Base-by-base conservation (phyloP, 2,113 vertebrate genomes). In the Perognathus longimembris region DNA sequence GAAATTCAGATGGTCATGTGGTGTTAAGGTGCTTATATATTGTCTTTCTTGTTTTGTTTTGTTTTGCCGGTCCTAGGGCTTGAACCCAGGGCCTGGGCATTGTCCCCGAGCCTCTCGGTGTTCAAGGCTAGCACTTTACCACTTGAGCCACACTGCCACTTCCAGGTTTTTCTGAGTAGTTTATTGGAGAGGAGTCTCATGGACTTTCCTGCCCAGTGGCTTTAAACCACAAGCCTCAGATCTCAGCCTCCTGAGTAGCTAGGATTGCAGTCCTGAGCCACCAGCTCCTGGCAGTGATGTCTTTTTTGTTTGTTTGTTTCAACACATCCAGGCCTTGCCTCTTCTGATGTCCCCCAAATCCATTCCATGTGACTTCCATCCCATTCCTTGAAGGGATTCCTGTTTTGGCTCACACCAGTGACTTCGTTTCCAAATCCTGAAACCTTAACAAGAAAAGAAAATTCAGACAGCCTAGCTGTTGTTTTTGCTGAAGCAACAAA, bases 401-500 rank as follows among this genome's bases (percentile, higher is more conserved):
- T 78, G 28, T 91, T 71, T 85, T 30, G n/a, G 69, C 40, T 91
- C 28, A 10, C 8, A 61, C 32, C 22, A 20, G 78, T n/a, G 17
- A 77, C 38, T 88, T 88, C 86, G 34, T 79, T 83, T 34, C 32
- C 40, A 50, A 63, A 71, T 8, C 18, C 22, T 69, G 7, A 32
- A 85, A 9, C 24, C 26, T 86, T 69, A 78, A 73, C 12, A 69
- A 82, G 64, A 57, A 87, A 73, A 59, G 45, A 30, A 64, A 66
- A 30, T 30, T 21, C 50, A 26, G 20, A 79, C 59, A 57, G 26
- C 54, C 9, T 20, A 24, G 0, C 75, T 32, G 24, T 74, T 89
- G 91, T 50, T 77, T 73, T 92, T 93, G 40, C 54, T 75, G 18
- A 89, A 74, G n/a, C 24, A 64, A 42, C n/a, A 81, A 61, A 8